These are phyloP conservation scores for Epinotia nisella DNA, from an alignment of 2,888 invertebrate species.

Conservation along the genomic window DNA sequence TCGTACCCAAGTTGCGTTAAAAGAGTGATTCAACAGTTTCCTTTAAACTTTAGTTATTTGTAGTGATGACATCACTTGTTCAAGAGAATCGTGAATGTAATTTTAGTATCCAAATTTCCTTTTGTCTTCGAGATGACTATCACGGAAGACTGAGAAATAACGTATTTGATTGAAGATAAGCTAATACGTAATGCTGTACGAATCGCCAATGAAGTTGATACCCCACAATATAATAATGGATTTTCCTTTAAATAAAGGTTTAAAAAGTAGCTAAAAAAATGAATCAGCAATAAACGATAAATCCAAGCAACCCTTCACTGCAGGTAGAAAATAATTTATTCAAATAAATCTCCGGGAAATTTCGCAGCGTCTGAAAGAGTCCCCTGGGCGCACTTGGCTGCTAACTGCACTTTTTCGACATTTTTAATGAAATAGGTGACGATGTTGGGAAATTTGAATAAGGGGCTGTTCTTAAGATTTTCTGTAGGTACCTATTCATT, in stretches of 20 bases:
- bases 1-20: constrained; percentile 60
- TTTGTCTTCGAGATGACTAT: constrained; percentile 44
- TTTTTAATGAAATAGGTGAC: constrained; percentile 71
- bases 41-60: constrained; percentile 73
- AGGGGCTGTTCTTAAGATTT: neutral
- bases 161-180: constrained; percentile 41
- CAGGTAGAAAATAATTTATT: constrained; percentile 84
- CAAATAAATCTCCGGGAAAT: constrained; percentile 80
- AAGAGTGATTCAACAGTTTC: constrained; percentile 80
- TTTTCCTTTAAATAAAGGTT: constrained; percentile 12
- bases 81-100: constrained; percentile 62
- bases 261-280: constrained; percentile 4
- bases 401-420: constrained; percentile 72
- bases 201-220: constrained; percentile 38
- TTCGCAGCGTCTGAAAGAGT: constrained; percentile 66
- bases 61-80: constrained; percentile 69
- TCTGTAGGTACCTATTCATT: neutral
- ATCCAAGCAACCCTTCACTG: constrained; percentile 80
- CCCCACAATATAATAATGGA: constrained; percentile 1
- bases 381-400: constrained; percentile 77
- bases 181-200: constrained; percentile 36
- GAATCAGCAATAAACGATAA: constrained; percentile 63
- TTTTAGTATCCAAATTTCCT: constrained; percentile 47
- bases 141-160: constrained; percentile 38
- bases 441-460: constrained; percentile 50